Base-by-base conservation (phyloP, 2,113 vertebrate species). In the Catharus bicknelli region DNA sequence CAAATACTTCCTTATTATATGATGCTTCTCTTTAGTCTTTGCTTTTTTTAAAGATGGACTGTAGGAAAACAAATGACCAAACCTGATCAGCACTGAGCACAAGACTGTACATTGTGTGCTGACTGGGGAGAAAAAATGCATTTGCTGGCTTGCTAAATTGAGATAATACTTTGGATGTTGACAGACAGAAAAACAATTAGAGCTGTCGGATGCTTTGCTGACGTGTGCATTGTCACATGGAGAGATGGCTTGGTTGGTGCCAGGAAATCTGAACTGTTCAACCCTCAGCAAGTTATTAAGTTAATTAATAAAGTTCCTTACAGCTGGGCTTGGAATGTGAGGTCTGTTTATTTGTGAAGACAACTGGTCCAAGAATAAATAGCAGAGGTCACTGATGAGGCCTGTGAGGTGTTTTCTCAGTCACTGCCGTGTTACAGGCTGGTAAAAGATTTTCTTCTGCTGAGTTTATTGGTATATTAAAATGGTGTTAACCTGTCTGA, bases 91-190 rank as follows among this genome's bases (percentile, higher is more conserved):
- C 32, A 11, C 19, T 50, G 77, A 83, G 42, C 6, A 2, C 68
- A 74, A 48, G 83, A 62, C 51, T 86, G 38, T 73, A 26, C 42
- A 4, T 13, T 72, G 48, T 57, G 50, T 95, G 93, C 92, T 94
- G 88, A 68, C 82, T 50, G 53, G 47, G 43, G 38, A 14, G 18
- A 1, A 38, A 32, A 80, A 88, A 61, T 13, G 62, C 47, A 16
- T 73, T 92, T 89, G 92, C 94, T 96, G 88, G 72, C 88, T 95
- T 95, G 96, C 90, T 93, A 66, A 94, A 92, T 93, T 68, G 89
- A 84, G 89, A 82, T 92, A 94, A 94, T 94, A 32, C 74, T 90
- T 67, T 92, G 81, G 32, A 79, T 87, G 89, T 86, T 93, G 92
- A 92, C 62, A 78, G 94, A 50, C 90, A 92, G 90, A 68, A 82